Base-by-base conservation (phyloP, 2,113 vertebrate genomes). In the Cyphomyrus plagiostoma region DNA sequence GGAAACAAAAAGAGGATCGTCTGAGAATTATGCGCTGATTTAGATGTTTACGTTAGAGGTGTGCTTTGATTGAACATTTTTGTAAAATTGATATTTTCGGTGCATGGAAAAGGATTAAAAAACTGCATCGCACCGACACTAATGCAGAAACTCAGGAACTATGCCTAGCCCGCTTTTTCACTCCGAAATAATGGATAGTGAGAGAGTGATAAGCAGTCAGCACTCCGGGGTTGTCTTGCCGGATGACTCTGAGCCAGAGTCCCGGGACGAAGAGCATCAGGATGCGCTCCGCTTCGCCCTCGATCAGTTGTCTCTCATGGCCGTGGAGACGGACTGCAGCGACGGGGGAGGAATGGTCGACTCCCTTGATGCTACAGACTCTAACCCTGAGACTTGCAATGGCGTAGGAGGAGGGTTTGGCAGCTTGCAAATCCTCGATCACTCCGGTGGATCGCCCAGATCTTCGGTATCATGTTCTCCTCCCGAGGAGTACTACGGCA, bases 291-390 rank as follows among this genome's bases (percentile, higher is more conserved):
- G 96, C 90, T 96, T 97, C 88, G 96, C 97, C 89, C 93, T 98
- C 92, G 96, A 97, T 91, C 97, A 97, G 94, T 95, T 98, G 93
- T 97, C 97, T 90, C 95, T 96, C 90, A 94, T 98, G 94, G 96
- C 96, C 70, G 87, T 97, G 91, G 96, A 97, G n/a, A 97, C 95
- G 90, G 96, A 96, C 90, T 94, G 94, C 62, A 93, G 89, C 89
- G 95, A 92, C 6, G 92, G 92, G 30, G 89, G 90, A 87, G 93
- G 92, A 46, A 89, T 94, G 26, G 90, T 91, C 49, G 94, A 95
- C 91, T 56, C 92, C 3, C 89, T 96, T 90, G 94, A 96, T 8
- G 93, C 90, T 45, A 90, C 93, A 92, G 92, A 89, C 89, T 92
- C 93, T 1, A 93, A 94, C n/a, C 92, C 96, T 10, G 96, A 96